These are phyloP conservation scores for Xenopus borealis DNA, from an alignment of 2,113 vertebrate genomes.

Conservation along the genomic window DNA sequence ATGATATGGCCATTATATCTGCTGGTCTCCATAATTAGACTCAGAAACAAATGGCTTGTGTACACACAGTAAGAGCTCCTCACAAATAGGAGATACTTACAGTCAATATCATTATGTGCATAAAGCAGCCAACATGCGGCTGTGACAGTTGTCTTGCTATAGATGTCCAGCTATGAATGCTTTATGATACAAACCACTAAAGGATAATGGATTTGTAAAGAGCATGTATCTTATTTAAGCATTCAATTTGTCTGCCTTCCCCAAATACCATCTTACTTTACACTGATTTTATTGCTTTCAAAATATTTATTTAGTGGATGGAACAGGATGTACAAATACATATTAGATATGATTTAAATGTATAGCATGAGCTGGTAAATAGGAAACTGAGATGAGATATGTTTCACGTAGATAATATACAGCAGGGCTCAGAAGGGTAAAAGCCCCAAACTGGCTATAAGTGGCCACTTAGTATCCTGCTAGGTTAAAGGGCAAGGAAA, in stretches of 20 bases:
- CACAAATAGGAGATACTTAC: background rate
- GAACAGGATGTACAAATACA: too few species aligned
- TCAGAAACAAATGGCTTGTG: background rate
- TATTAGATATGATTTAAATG: too few species aligned
- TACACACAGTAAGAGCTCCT: background rate
- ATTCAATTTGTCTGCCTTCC: background rate
- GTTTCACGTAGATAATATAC: too few species aligned
- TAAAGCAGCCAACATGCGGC: background rate
- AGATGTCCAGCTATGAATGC: background rate
- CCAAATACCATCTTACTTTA: too few species aligned
- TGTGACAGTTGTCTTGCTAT: background rate
- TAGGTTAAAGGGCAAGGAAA: too few species aligned
- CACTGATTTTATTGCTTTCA: too few species aligned
- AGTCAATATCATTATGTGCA: background rate
- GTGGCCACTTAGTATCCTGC: too few species aligned
- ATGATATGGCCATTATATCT: background rate
- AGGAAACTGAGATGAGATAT: too few species aligned
- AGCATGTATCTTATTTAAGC: background rate
- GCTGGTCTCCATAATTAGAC: background rate
- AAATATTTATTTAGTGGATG: too few species aligned
- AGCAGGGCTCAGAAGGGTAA: too few species aligned
- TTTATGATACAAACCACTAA: background rate
- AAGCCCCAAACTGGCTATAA: too few species aligned
- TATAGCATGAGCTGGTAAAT: too few species aligned
- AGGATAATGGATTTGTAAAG: background rate